phyloP scores from a whole-genome alignment of 2,888 invertebrate genomes.

The Macrosoma leucophasiata region DNA sequence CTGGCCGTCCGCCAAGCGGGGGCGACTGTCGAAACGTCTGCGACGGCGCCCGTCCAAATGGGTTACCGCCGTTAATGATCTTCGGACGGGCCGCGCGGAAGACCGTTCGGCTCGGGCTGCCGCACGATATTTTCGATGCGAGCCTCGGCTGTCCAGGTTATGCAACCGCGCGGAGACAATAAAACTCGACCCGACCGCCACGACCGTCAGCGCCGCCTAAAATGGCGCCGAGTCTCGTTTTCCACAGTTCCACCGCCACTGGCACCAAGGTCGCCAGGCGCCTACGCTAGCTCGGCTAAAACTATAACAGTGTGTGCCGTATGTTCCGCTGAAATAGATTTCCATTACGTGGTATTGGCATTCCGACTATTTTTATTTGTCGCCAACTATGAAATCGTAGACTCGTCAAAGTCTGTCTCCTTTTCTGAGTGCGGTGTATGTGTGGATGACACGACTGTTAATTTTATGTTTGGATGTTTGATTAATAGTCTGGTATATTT shows the following conservation, averaged over 20 bases:
- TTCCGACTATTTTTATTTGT: slow-evolving; percentile 63
- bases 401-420: slow-evolving; percentile 29
- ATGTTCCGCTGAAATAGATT: slow-evolving; percentile 64
- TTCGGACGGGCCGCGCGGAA: slow-evolving; percentile 49
- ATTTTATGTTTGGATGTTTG: no score
- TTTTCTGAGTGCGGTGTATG: slow-evolving; percentile 41
- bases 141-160: slow-evolving; percentile 48
- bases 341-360: slow-evolving; percentile 59
- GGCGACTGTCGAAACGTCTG: slow-evolving; percentile 52
- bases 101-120: slow-evolving; percentile 28
- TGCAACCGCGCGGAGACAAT: slow-evolving; percentile 70
- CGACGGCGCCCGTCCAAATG: slow-evolving; percentile 61
- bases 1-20: slow-evolving; percentile 40
- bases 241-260: slow-evolving; percentile 59
- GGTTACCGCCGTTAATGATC: slow-evolving; percentile 64
- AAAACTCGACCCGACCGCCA: slow-evolving; percentile 68
- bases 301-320: slow-evolving; percentile 56
- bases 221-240: slow-evolving; percentile 70
- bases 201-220: slow-evolving; percentile 63
- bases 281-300: slow-evolving; percentile 69
- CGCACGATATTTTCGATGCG: slow-evolving; percentile 57
- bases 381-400: slow-evolving; percentile 42
- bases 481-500: no score
- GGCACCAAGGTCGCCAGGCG: slow-evolving; percentile 66
- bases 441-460: no score